Conservation (phyloP, 2,113 vertebrate species). For the Coracopsis vasa region DNA sequence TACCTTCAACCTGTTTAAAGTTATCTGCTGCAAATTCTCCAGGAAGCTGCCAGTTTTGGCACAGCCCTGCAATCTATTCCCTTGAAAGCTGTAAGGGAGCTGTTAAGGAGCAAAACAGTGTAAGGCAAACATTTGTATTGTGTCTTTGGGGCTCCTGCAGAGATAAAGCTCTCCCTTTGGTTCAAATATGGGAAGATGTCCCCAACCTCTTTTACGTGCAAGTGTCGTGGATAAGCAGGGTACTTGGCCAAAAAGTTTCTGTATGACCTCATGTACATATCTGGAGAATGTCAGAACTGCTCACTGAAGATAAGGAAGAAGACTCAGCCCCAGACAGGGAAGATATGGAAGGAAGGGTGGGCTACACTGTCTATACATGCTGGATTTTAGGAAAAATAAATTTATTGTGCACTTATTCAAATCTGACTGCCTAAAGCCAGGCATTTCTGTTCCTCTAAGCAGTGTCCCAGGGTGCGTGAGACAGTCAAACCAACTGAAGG, state of each 20-base stretch:
- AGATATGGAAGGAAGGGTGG: conserved; percentile 47
- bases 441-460: neutral
- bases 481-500: neutral
- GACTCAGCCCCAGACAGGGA: neutral
- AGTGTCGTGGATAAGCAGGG: neutral
- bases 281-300: conserved; percentile 35
- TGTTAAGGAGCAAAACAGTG: conserved; percentile 45
- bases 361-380: neutral
- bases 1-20: conserved; percentile 41
- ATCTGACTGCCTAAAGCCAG: neutral
- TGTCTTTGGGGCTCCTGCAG: conserved; percentile 40
- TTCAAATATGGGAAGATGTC: conserved; percentile 56
- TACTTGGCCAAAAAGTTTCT: neutral
- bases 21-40: conserved; percentile 27
- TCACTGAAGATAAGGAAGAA: conserved; percentile 22
- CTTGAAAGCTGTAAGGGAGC: conserved; percentile 63
- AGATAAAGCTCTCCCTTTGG: conserved; percentile 68
- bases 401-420: neutral
- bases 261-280: neutral
- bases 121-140: conserved; percentile 57
- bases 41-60: conserved; percentile 70
- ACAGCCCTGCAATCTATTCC: conserved; percentile 56
- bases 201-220: neutral
- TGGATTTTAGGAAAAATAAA: neutral
- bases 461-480: neutral